These are phyloP conservation scores for Lucilia sericata DNA, from an alignment of 1,140 invertebrate genomes.

Conservation along the genomic window DNA sequence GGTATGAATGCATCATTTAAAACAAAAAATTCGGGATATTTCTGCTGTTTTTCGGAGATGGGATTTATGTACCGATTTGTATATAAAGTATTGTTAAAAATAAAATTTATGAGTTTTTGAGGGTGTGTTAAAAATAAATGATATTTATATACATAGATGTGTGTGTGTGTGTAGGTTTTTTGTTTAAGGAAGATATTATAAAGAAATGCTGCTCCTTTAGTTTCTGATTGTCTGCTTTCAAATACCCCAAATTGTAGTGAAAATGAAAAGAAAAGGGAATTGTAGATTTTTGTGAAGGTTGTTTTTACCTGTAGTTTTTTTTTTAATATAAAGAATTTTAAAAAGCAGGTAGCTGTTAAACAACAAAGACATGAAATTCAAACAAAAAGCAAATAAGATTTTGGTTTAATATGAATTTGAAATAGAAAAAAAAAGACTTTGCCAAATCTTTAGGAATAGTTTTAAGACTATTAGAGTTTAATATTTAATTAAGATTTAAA, in stretches of 20 bases:
- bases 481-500: too few relatives aligned
- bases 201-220: conserved; percentile 19
- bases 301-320: neutral
- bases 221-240: conserved; percentile 18
- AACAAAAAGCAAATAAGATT: conserved; percentile 37
- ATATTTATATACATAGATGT: neutral
- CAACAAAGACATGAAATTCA: neutral
- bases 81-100: conserved; percentile 18
- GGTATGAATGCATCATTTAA: too few relatives aligned
- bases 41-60: too few relatives aligned
- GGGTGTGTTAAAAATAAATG: neutral
- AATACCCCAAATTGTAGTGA: neutral
- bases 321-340: neutral
- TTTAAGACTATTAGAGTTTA: neutral
- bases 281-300: conserved; percentile 37
- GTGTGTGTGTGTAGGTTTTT: too few relatives aligned
- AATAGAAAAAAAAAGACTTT: neutral
- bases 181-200: neutral
- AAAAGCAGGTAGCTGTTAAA: neutral
- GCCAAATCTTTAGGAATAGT: neutral
- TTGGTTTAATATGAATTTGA: neutral
- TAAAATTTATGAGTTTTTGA: conserved; percentile 35
- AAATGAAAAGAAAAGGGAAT: conserved; percentile 12
- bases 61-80: too few relatives aligned
- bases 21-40: too few relatives aligned